Percentiles rank a stretch among this genome's conserved stretches.
Evolutionary conservation across 2,797 vertebrate species (phyloP).

Genomic region (Poeciliopsis gracilis): DNA sequence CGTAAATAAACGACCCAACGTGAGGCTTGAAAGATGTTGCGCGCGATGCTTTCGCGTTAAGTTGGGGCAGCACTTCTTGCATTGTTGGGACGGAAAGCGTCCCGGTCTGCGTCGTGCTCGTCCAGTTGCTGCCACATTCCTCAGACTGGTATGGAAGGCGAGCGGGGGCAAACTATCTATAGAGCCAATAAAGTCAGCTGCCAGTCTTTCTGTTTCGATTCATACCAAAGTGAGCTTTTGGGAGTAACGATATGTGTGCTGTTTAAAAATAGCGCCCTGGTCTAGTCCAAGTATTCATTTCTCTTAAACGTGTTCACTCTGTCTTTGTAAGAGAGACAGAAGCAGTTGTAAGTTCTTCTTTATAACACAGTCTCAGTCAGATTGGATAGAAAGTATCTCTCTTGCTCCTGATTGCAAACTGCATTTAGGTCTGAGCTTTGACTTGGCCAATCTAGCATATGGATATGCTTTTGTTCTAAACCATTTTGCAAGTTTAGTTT

Average conservation of each 20-base stretch:
- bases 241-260: background rate
- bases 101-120: slow-evolving; percentile 30
- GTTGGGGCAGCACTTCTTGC: background rate
- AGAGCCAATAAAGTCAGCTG: slow-evolving; percentile 12
- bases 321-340: background rate
- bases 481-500: background rate
- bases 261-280: background rate
- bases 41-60: background rate
- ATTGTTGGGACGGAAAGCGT: slow-evolving; percentile 24
- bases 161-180: slow-evolving; percentile 45
- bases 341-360: background rate
- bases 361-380: background rate
- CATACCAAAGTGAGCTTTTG: background rate
- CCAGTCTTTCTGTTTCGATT: background rate
- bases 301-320: background rate
- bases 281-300: background rate
- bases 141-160: slow-evolving; percentile 55
- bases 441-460: background rate
- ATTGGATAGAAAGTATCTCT: background rate
- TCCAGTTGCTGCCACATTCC: slow-evolving; percentile 75
- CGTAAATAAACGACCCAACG: background rate
- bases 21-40: background rate
- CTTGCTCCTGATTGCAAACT: background rate
- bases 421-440: background rate
- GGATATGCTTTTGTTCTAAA: background rate